Base-by-base conservation (phyloP, 2,888 invertebrate species). In the Limnephilus lunatus region DNA sequence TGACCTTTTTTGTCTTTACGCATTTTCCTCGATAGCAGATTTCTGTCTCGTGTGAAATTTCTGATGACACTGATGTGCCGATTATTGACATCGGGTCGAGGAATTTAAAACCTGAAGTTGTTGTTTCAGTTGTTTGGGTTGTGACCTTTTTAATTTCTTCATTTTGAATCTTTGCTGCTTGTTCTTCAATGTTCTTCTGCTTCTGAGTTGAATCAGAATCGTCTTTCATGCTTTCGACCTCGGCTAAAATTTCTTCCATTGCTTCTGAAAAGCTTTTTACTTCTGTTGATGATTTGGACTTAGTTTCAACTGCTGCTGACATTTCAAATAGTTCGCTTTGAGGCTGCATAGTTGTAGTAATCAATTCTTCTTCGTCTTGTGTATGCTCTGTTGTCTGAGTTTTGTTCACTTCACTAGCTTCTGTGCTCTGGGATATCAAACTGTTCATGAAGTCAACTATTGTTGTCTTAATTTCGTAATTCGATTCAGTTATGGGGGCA, bases 1-100 rank as follows among this genome's bases (percentile, higher is more conserved):
- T 95, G 95, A 68, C 25, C 94, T 95, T 96, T 93, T 94, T 96
- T 80, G 97, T 96, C 95, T 98, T 98, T 93, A 98, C 97, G 95
- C 98, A 98, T 94, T 97, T 97, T 25, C 98, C 98, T 94, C 98
- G 97, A 95, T 98, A 98, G 94, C 98, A 98, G 93, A 98, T 98
- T 95, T 98, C 98, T 80, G 98, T 98, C 96, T 98, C 98, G 94
- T 98, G 97, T 25, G 98, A 98, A 85, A 98, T 96, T 95, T 98
- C 98, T 32, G 98, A 98, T 3, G 98, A 98, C 94, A 97, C 98
- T 2, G 98, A 98, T 0, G 98, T 98, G 94, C 97, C 97, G 14
- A 98, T 95, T 11, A 97, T 95, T 92, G 96, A 96, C 19, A 96
- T 95, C 94, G 96, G 95, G 95, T 96, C 96, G 96, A 96, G 95